phyloP scores from a whole-genome alignment of 2,888 invertebrate genomes.

The Cerceris rybyensis region DNA sequence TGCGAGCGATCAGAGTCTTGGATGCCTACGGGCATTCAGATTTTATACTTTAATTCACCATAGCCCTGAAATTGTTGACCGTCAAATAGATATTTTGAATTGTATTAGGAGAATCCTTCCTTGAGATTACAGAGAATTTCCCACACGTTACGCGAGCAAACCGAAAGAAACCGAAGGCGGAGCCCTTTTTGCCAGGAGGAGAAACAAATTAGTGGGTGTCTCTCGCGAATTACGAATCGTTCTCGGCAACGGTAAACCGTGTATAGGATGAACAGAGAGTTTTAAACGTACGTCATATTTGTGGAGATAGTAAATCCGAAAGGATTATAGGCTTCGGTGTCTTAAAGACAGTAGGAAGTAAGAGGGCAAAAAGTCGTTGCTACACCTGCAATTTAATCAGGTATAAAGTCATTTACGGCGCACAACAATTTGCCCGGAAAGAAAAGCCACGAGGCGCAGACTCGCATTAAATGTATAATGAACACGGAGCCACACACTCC shows the following conservation, averaged over 20 bases:
- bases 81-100: no score
- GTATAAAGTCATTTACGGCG: slow-evolving; percentile 59
- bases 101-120: no score
- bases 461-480: slow-evolving; percentile 65
- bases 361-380: neutral
- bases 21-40: no score
- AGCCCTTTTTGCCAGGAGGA: neutral
- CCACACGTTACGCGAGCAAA: neutral
- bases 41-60: no score
- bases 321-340: neutral
- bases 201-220: slow-evolving; percentile 4
- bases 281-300: slow-evolving; percentile 11
- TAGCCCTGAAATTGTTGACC: no score
- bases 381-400: slow-evolving; percentile 50
- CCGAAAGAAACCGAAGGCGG: neutral
- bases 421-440: slow-evolving; percentile 48
- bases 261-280: neutral
- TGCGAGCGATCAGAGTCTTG: no score
- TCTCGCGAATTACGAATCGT: slow-evolving; percentile 13
- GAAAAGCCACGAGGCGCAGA: slow-evolving; percentile 22
- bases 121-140: neutral
- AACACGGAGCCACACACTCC: slow-evolving; percentile 44
- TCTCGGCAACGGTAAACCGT: slow-evolving; percentile 21
- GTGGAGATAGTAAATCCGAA: slow-evolving; percentile 26
- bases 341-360: neutral